Conservation (phyloP, 2,797 vertebrate genomes). For the Sebastes dallii region DNA sequence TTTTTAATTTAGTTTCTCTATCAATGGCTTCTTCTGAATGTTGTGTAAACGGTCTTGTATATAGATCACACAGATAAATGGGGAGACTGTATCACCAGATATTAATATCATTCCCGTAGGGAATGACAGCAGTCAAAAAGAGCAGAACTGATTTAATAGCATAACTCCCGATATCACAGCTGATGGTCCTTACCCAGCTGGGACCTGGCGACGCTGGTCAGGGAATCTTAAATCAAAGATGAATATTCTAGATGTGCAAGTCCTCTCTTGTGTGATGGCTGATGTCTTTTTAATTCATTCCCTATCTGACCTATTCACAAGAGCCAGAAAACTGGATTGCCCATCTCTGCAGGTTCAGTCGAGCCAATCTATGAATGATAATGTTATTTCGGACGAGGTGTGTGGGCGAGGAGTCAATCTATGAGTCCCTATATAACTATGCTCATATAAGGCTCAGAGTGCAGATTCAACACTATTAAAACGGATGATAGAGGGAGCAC, state of each 20-base stretch:
- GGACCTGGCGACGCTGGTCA: slow-evolving; percentile 51
- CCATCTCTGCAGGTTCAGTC: slow-evolving; percentile 56
- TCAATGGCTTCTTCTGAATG: background rate
- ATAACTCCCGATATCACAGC: slow-evolving; percentile 34
- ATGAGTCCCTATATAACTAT: slow-evolving; percentile 42
- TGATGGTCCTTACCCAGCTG: slow-evolving; percentile 47
- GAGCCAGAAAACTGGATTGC: slow-evolving; percentile 41
- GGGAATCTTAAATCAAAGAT: slow-evolving; percentile 47
- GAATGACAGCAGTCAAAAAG: slow-evolving; percentile 42
- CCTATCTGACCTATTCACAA: slow-evolving; percentile 59
- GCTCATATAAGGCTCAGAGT: slow-evolving; percentile 27
- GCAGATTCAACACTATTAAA: slow-evolving; percentile 60
- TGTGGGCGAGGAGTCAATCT: slow-evolving; percentile 61
- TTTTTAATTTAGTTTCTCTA: background rate
- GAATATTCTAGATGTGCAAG: slow-evolving; percentile 51
- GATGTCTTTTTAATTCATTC: slow-evolving; percentile 71
- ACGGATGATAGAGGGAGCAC: slow-evolving; percentile 26
- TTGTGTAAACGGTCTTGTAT: background rate
- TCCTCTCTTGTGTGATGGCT: slow-evolving; percentile 49
- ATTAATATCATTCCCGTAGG: slow-evolving; percentile 27
- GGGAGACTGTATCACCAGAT: slow-evolving; percentile 22
- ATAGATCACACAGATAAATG: slow-evolving; percentile 26
- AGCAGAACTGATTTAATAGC: slow-evolving; percentile 56
- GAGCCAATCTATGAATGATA: slow-evolving; percentile 67
- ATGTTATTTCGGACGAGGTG: slow-evolving; percentile 65